A percentile compares a stretch with the other conserved stretches of the same genome.
phyloP scores from a whole-genome alignment of 1,140 invertebrate species.

The Conus betulinus region DNA sequence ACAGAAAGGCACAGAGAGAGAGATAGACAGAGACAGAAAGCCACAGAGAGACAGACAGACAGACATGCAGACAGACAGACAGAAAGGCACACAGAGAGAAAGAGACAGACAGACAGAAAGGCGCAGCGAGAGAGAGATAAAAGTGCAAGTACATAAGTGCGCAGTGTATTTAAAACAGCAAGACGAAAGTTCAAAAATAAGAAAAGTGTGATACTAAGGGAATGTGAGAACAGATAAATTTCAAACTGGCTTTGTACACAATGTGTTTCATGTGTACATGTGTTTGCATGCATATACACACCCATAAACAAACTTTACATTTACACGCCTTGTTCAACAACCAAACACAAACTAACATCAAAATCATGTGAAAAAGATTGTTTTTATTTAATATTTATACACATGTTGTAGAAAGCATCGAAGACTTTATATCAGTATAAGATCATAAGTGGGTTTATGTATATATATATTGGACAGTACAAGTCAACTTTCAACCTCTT shows the following conservation, averaged over 20 bases:
- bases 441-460: neutral
- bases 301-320: neutral
- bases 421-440: neutral
- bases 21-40: neutral
- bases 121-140: no score
- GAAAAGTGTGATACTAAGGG: no score
- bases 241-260: no score
- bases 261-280: neutral
- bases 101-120: no score
- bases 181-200: no score
- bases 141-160: no score
- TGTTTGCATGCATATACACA: slow-evolving; percentile 1
- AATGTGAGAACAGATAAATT: no score
- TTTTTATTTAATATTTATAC: neutral
- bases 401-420: slow-evolving; percentile 4
- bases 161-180: no score
- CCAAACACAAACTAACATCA: neutral
- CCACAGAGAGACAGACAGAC: neutral
- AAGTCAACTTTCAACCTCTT: neutral
- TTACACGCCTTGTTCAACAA: neutral
- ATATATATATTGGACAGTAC: neutral
- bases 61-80: neutral
- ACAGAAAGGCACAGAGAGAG: no score
- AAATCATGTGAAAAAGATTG: neutral
- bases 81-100: no score